phyloP scores from a whole-genome alignment of 2,797 vertebrate species.

The Tachyglossus aculeatus region DNA sequence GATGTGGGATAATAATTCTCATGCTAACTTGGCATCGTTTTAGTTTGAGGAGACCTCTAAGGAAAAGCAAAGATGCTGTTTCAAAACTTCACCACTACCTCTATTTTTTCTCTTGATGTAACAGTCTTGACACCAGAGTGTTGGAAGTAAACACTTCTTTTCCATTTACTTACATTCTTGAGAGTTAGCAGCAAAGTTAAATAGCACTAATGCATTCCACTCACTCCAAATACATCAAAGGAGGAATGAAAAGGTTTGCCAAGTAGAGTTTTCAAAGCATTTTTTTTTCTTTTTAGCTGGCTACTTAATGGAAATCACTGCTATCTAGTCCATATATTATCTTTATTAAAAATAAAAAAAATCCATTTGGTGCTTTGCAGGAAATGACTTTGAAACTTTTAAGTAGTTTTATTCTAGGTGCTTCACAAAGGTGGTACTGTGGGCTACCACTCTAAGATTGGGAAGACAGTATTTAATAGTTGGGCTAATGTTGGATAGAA shows the following conservation, averaged over 20 bases:
- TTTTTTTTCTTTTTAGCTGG: slow-evolving; percentile 9
- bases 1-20: slow-evolving; percentile 25
- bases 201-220: slow-evolving; percentile 69
- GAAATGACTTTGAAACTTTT: slow-evolving; percentile 23
- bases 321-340: slow-evolving; percentile 52
- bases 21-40: slow-evolving; percentile 12
- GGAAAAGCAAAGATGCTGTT: slow-evolving; percentile 10
- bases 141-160: slow-evolving; percentile 64
- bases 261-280: slow-evolving; percentile 68
- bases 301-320: slow-evolving; percentile 67
- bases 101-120: slow-evolving; percentile 34
- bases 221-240: slow-evolving; percentile 71
- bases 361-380: slow-evolving; percentile 47
- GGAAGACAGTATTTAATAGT: neutral
- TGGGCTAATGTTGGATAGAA: neutral
- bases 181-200: slow-evolving; percentile 60
- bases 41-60: slow-evolving; percentile 36
- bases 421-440: slow-evolving; percentile 10
- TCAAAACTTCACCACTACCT: slow-evolving; percentile 27
- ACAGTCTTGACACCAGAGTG: slow-evolving; percentile 54
- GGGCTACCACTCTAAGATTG: slow-evolving; percentile 26
- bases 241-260: slow-evolving; percentile 54
- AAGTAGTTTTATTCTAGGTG: slow-evolving; percentile 33
- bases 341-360: slow-evolving; percentile 45
- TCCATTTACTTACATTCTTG: slow-evolving; percentile 56